Conservation (phyloP, 1,140 invertebrate genomes). For the Drosophila micromelanica region DNA sequence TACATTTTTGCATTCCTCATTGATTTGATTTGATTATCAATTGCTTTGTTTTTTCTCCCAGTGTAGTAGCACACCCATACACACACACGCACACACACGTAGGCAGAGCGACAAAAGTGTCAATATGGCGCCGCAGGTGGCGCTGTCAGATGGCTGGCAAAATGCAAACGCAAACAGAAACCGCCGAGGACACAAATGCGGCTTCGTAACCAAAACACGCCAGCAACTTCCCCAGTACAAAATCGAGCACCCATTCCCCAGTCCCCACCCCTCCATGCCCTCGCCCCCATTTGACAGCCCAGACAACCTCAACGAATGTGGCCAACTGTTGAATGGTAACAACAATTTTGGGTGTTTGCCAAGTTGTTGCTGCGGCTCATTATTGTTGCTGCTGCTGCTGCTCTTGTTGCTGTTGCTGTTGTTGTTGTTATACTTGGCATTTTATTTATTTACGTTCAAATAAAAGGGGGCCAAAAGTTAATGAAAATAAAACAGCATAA, state of each 20-base stretch:
- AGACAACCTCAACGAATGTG: constrained; percentile 51
- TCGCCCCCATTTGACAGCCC: not conserved
- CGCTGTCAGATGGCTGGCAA: constrained; percentile 72
- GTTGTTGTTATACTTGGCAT: constrained; percentile 25
- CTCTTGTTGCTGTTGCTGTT: not conserved
- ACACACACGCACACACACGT: not conserved
- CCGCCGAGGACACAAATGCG: constrained; percentile 54
- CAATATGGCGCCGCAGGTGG: constrained; percentile 59
- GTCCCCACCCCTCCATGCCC: not conserved
- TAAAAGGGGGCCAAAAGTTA: constrained; percentile 1
- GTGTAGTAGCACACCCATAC: too few species aligned
- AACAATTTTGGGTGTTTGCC: constrained; percentile 48
- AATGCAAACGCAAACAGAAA: constrained; percentile 78
- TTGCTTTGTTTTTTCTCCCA: too few species aligned
- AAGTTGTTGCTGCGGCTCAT: constrained; percentile 16
- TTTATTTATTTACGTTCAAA: constrained; percentile 66
- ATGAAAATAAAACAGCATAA: constrained; percentile 1
- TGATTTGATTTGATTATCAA: too few species aligned
- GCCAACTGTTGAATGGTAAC: constrained; percentile 73
- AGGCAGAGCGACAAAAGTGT: constrained; percentile 13
- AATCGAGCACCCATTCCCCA: not conserved
- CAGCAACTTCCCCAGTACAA: constrained; percentile 12
- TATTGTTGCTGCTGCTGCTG: constrained; percentile 6
- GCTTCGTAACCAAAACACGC: constrained; percentile 62
- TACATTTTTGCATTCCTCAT: too few species aligned